Conservation (phyloP, 2,888 invertebrate species). For the Leucoptera coffeella region DNA sequence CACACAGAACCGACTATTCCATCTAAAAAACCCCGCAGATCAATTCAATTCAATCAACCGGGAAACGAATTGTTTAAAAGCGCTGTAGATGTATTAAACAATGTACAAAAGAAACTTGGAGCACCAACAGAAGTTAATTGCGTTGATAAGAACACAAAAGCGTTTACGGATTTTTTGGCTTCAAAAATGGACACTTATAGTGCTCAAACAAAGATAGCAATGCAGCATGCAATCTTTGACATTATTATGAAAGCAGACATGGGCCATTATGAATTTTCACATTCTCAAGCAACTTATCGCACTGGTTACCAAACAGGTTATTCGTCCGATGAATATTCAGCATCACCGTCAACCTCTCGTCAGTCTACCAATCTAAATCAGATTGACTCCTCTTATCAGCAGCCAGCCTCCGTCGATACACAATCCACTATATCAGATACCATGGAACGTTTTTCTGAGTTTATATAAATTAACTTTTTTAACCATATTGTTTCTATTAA, state of each 20-base stretch:
- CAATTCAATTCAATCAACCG: slow-evolving; percentile 4
- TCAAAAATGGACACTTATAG: slow-evolving; percentile 5
- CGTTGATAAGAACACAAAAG: slow-evolving; percentile 5
- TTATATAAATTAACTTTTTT: slow-evolving; percentile 2
- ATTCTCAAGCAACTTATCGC: slow-evolving; percentile 5
- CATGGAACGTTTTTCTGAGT: slow-evolving; percentile 1
- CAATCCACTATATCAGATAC: slow-evolving; percentile 1
- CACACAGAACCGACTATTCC: slow-evolving; percentile 5
- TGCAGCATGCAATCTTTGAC: slow-evolving; percentile 5
- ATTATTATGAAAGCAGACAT: slow-evolving; percentile 3
- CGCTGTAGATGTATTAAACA: no score
- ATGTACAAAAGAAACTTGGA: no score
- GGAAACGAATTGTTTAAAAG: slow-evolving; percentile 4
- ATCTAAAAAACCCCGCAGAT: slow-evolving; percentile 5
- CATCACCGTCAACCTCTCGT: slow-evolving; percentile 4
- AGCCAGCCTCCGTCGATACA: neutral
- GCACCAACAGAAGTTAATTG: slow-evolving; percentile 5
- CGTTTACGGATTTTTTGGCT: slow-evolving; percentile 5
- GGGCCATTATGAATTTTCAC: slow-evolving; percentile 4
- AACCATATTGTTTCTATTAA: no score
- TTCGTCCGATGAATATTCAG: slow-evolving; percentile 4
- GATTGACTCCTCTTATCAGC: slow-evolving; percentile 1
- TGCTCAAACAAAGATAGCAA: slow-evolving; percentile 4
- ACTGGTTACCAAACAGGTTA: slow-evolving; percentile 3
- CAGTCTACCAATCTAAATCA: slow-evolving; percentile 1